phyloP scores from a whole-genome alignment of 2,888 invertebrate species.

The Chymomyza amoena region DNA sequence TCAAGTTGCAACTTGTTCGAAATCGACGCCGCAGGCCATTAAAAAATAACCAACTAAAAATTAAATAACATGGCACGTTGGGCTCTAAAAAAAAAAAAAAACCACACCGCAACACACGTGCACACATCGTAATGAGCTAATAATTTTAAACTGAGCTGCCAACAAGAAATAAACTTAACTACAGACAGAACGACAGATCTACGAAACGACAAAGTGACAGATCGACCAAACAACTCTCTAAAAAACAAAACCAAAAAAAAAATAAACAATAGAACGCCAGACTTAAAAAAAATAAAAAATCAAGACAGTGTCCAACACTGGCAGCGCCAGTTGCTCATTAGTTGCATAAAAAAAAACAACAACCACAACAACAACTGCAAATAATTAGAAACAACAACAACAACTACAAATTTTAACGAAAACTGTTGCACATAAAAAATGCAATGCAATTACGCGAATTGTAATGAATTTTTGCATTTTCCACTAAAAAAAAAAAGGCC shows the following conservation, averaged over 20 bases:
- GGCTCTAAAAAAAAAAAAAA: not conserved
- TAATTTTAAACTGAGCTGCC: conserved; percentile 28
- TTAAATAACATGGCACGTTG: not conserved
- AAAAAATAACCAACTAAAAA: not conserved
- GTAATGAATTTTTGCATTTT: conserved; percentile 53
- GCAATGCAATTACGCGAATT: conserved; percentile 66
- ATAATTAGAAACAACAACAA: conserved; percentile 32
- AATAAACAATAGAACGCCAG: not conserved
- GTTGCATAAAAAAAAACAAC: conserved; percentile 34
- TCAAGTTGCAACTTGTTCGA: not conserved
- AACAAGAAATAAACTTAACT: not conserved
- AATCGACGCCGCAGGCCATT: not conserved
- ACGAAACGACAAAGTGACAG: too few species aligned
- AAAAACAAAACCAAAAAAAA: not conserved
- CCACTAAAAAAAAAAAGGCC: not conserved
- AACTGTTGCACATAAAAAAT: conserved; percentile 22
- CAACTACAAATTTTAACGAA: not conserved
- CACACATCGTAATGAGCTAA: conserved; percentile 36
- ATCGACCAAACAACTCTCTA: not conserved
- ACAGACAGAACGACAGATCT: not conserved
- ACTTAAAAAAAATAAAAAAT: not conserved
- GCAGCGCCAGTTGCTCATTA: conserved; percentile 60
- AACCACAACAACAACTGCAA: conserved; percentile 5
- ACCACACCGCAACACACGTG: not conserved
- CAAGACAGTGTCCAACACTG: not conserved